Evolutionary conservation across 1,140 invertebrate genomes (phyloP), one percentile per base, ranked within the genome.

Genomic region (Anastatus disparis): DNA sequence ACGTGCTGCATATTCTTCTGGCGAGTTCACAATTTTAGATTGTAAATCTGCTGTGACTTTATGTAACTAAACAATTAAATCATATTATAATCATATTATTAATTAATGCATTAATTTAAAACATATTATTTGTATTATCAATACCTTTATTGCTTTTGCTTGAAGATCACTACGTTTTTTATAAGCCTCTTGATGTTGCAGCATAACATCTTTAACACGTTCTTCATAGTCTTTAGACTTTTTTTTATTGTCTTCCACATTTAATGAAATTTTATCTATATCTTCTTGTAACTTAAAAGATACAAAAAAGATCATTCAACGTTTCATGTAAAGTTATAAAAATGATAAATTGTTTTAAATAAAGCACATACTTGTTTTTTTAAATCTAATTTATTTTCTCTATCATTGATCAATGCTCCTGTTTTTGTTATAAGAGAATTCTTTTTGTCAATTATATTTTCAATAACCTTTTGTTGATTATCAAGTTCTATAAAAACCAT

Each of bases 1-100:
- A 38, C 66, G 73, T 1, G 42, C 50, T 42, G 61, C 35, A 70
- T 77, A 74, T 27, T 71, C 35, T 59, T 80, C 77, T 27, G 81
- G 81, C 24, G 76, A 77, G 55, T 63, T 62, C 4, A 83, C 79
- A 62, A 82, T 59, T 52, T 76, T 75, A 6, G 76, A 75, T 55
- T 79, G 66, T 22, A 81, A 55, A 44, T 81, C 75, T 26, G 53
- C 50, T 53, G 75, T 74, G 13, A 29, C 42, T 69, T 78, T 75
- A 15, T 59, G 63, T 4, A 77, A 22, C 79, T 82, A 40, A 61
- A 12, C 2, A 12, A 40, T 46, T 35, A n/a, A 31, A 20, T 10
- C 55, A 62, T 31, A 40, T 27, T 27, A n/a, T n/a, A n/a, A 52
- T 52, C 26, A n/a, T 24, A n/a, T n/a, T n/a, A n/a, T n/a, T n/a